Conservation (phyloP, 2,113 vertebrate species). For the Falco punctatus region DNA sequence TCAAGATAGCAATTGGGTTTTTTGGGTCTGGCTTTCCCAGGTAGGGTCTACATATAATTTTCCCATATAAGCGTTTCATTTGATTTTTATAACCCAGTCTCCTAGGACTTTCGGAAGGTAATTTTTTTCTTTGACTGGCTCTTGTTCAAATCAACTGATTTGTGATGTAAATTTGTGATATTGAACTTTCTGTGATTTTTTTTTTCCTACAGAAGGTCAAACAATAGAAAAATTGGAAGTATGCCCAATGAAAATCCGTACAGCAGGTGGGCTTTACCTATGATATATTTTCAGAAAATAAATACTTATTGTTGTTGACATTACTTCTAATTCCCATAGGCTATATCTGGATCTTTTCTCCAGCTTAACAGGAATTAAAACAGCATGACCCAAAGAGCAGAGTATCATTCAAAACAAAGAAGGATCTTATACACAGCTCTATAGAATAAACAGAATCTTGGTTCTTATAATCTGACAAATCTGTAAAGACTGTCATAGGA, state of each 20-base stretch:
- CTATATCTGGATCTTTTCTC: not conserved
- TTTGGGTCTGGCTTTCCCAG: not conserved
- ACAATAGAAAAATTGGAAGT: constrained; percentile 29
- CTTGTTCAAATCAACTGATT: not conserved
- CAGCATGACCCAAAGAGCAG: not conserved
- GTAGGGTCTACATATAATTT: not conserved
- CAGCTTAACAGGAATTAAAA: not conserved
- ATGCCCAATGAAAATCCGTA: constrained; percentile 27
- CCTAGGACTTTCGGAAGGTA: not conserved
- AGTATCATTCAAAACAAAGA: not conserved
- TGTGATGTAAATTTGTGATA: not conserved
- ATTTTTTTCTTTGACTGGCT: not conserved
- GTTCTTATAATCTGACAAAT: not conserved
- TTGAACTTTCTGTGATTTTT: not conserved
- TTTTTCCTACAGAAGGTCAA: constrained; percentile 19
- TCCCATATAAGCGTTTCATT: not conserved
- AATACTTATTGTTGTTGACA: not conserved
- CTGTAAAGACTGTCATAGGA: not conserved
- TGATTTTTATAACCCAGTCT: not conserved
- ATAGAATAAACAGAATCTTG: not conserved
- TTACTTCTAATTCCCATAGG: not conserved
- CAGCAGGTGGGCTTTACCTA: not conserved
- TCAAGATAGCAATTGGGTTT: not conserved
- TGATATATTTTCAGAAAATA: constrained; percentile 13
- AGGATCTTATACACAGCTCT: not conserved